These are phyloP conservation scores for Gymnobelideus leadbeateri DNA, from an alignment of 2,113 vertebrate species.

Conservation along the genomic window DNA sequence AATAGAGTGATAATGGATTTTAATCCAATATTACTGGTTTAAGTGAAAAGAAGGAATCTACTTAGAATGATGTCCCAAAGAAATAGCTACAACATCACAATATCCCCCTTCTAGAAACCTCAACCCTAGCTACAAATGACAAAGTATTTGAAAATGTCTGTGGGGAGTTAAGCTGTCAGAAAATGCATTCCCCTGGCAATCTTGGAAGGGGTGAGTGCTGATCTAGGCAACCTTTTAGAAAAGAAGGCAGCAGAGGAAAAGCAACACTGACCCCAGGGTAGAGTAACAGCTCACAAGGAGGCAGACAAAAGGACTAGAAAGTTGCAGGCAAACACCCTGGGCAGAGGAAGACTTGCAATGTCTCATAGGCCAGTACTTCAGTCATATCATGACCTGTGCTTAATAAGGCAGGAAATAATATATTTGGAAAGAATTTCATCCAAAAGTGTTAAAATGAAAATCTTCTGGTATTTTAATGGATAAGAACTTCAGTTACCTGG, in stretches of 20 bases:
- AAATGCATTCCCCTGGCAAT: neutral
- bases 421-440: neutral
- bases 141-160: neutral
- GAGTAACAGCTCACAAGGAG: too few relatives aligned
- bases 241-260: neutral
- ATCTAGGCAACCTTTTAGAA: neutral
- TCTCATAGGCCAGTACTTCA: neutral
- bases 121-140: neutral
- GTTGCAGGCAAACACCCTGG: neutral
- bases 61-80: neutral
- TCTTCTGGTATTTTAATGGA: neutral
- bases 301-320: neutral
- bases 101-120: neutral
- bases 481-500: conserved; percentile 4
- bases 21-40: neutral
- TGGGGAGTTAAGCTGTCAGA: neutral
- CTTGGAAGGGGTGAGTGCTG: neutral
- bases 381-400: neutral
- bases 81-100: neutral
- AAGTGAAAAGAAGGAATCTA: neutral
- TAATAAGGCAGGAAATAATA: neutral
- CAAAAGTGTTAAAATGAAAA: neutral
- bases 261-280: neutral
- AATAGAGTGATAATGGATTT: neutral
- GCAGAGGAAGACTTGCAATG: neutral